Evolutionary conservation across 2,888 invertebrate genomes (phyloP).

Genomic region (Ormyrus rosae): DNA sequence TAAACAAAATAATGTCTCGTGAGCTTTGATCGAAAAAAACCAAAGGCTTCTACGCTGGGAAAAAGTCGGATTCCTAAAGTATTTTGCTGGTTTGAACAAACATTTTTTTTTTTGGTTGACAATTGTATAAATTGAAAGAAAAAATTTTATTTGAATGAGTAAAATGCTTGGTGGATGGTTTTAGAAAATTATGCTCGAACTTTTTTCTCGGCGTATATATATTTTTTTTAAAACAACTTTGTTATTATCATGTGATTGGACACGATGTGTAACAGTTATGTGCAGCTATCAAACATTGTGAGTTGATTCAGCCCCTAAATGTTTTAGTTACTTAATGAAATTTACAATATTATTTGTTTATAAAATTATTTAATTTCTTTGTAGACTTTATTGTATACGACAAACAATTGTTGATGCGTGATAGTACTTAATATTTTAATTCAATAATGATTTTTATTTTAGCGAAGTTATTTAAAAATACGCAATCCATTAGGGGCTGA

Average conservation of each 20-base stretch:
- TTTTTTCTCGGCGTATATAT: slow-evolving; percentile 26
- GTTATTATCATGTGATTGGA: slow-evolving; percentile 44
- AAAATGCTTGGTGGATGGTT: slow-evolving; percentile 7
- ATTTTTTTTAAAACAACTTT: slow-evolving; percentile 40
- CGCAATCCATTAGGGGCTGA: slow-evolving; percentile 23
- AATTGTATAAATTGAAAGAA: slow-evolving; percentile 5
- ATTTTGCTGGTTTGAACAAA: background rate
- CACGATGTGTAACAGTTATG: slow-evolving; percentile 19
- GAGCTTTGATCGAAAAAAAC: slow-evolving; percentile 58
- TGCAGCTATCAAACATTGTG: slow-evolving; percentile 33
- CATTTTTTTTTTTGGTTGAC: slow-evolving; percentile 20
- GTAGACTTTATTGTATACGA: too few relatives aligned
- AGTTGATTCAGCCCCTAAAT: slow-evolving; percentile 38
- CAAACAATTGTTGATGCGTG: too few relatives aligned
- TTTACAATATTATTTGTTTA: slow-evolving; percentile 2
- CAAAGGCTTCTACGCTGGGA: slow-evolving; percentile 62
- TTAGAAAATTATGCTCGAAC: slow-evolving; percentile 10
- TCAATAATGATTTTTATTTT: background rate
- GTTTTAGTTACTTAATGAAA: background rate
- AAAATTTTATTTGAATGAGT: background rate
- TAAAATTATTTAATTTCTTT: background rate
- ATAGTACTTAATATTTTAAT: slow-evolving; percentile 33
- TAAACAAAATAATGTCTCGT: slow-evolving; percentile 1
- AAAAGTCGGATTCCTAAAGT: background rate
- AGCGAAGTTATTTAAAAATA: slow-evolving; percentile 1